Base-by-base conservation (phyloP, 2,113 vertebrate species). In the Boleophthalmus pectinirostris region DNA sequence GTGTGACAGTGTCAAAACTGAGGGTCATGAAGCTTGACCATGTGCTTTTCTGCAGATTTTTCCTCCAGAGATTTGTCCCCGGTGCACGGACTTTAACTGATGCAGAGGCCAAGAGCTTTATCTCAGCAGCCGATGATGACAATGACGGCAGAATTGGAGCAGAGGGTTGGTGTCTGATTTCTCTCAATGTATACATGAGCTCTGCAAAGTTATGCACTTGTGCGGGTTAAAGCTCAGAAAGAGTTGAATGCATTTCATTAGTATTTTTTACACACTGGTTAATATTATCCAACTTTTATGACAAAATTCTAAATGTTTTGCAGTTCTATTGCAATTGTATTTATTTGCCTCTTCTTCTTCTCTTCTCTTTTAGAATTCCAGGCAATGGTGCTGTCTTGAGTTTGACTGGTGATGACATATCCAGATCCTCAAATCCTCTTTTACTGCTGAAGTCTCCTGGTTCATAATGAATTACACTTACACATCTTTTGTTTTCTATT, bases 101-200 rank as follows among this genome's bases (percentile, higher is more conserved):
- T 25, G 92, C 94, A 70, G 97, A 99, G 91, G 94, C 95, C 75
- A 96, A 96, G 90, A 93, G 87, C 65, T 92, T 99, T 78, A 73
- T 99, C 85, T 93, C 93, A 56, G 94, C 94, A 46, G 96, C 94
- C 49, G 98, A 99, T 75, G 95, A 95, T 2, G 94, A 99, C 2
- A 93, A 93, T 24, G 97, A 99, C n/a, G 98, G 97, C 25, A 96
- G 88, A 90, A 96, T 99, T 38, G 97, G 97, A 86, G 94, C 86
- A 73, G 95, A 97, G 0, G 97, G 98, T 99, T 90, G 29, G 88
- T 90, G 46, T 91, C 86, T 70, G 49, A 84, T 83, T 84, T 70
- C 81, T 82, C 33, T 18, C 3, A 29, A 13, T 49, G 54, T 72
- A 78, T 13, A 66, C 47, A 29, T 21, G 16, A 61, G 47, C 12